These are phyloP conservation scores for Acrobasis suavella DNA, from an alignment of 2,888 invertebrate genomes.

Conservation along the genomic window DNA sequence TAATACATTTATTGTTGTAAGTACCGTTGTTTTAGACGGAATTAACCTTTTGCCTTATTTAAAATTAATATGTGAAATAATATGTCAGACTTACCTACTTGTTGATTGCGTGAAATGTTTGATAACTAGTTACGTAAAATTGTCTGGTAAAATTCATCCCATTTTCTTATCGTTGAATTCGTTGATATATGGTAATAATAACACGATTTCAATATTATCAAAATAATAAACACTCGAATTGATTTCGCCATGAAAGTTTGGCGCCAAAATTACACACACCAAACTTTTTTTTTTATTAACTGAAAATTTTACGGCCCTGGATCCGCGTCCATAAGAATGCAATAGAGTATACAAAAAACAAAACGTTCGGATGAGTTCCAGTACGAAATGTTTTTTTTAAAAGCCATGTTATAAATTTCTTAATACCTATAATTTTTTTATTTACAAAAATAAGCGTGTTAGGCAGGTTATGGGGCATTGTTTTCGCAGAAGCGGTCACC, in stretches of 20 bases:
- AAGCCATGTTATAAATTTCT: background rate
- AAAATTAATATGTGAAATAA: background rate
- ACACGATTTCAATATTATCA: too few species aligned
- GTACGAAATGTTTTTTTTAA: background rate
- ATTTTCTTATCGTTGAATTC: too few species aligned
- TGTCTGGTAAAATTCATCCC: too few species aligned
- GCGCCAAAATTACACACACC: background rate
- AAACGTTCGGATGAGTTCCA: background rate
- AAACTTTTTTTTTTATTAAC: too few species aligned
- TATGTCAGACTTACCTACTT: too few species aligned
- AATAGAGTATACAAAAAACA: background rate
- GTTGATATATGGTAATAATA: too few species aligned
- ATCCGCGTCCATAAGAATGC: too few species aligned
- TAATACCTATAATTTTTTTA: background rate
- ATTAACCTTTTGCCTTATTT: background rate
- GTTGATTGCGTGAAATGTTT: background rate
- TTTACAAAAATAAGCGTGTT: slow-evolving; percentile 20
- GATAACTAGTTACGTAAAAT: too few species aligned
- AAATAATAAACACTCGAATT: background rate
- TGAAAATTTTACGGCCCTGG: too few species aligned
- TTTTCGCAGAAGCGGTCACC: slow-evolving; percentile 39
- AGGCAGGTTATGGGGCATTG: slow-evolving; percentile 30
- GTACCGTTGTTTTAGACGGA: background rate
- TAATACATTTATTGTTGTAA: background rate
- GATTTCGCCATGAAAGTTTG: background rate